phyloP scores from a whole-genome alignment of 1,140 invertebrate species.

The Streblospio benedicti region DNA sequence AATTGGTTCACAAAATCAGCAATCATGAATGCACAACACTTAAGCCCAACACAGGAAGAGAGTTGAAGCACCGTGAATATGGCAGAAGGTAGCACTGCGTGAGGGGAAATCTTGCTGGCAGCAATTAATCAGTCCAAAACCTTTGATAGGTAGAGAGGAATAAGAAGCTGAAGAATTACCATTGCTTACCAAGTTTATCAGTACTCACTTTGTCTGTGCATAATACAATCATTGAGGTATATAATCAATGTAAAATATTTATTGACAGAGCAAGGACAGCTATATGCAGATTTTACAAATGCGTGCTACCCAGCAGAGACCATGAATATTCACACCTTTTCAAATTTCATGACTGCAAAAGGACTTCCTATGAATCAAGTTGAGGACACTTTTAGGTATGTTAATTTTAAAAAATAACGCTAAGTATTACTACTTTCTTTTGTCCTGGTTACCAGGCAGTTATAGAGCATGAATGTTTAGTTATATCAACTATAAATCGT shows the following conservation, averaged over 20 bases:
- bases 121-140: no score
- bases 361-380: slow-evolving; percentile 29
- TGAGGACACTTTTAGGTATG: slow-evolving; percentile 38
- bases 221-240: no score
- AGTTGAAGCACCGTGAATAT: no score
- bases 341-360: slow-evolving; percentile 36
- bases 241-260: slow-evolving; percentile 13
- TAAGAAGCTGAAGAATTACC: no score
- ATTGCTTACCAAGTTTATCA: no score
- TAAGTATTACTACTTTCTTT: background rate
- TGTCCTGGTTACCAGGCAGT: background rate
- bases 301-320: slow-evolving; percentile 34
- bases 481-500: background rate
- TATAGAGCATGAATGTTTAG: background rate
- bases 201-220: no score
- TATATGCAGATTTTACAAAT: slow-evolving; percentile 43
- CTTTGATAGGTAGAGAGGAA: no score
- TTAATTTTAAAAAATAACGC: slow-evolving; percentile 7
- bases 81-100: no score
- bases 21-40: no score
- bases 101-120: no score
- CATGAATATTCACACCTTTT: slow-evolving; percentile 40
- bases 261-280: slow-evolving; percentile 43
- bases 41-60: no score
- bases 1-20: no score